Evolutionary conservation across 2,113 vertebrate species (phyloP).

Genomic region (Gallinago jamesoni): DNA sequence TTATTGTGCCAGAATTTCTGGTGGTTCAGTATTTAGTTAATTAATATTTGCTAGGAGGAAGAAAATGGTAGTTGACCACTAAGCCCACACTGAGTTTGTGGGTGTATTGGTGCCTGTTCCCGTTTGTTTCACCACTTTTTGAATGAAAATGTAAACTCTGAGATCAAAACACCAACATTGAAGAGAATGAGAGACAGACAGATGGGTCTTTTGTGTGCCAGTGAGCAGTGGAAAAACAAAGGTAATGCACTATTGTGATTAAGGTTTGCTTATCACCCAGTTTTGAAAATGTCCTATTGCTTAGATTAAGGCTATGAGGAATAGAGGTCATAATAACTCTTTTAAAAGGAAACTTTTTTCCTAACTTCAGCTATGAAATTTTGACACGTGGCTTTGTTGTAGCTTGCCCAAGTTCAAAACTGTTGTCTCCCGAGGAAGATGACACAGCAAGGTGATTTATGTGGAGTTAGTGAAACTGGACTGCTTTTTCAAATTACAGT

Average conservation of each 20-base stretch:
- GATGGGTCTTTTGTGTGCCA: background rate
- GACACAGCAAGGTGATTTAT: background rate
- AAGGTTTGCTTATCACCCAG: background rate
- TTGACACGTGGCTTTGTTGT: background rate
- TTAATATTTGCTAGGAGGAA: background rate
- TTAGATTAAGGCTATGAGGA: background rate
- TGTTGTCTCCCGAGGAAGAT: background rate
- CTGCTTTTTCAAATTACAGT: background rate
- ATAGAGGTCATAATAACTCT: accelerated
- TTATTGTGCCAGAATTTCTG: background rate
- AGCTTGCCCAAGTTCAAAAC: background rate
- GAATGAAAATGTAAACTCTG: background rate
- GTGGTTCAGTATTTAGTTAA: background rate
- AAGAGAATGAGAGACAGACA: background rate
- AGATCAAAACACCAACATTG: background rate
- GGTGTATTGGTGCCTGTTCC: background rate
- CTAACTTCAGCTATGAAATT: background rate
- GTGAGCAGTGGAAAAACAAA: background rate
- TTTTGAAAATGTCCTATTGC: background rate
- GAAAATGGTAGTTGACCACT: background rate
- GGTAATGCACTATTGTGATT: background rate
- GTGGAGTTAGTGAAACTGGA: background rate
- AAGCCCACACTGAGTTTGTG: background rate
- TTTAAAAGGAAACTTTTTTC: background rate
- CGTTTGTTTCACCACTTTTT: background rate